Conservation (phyloP, 2,797 vertebrate species). For the Eulemur rubriventer region DNA sequence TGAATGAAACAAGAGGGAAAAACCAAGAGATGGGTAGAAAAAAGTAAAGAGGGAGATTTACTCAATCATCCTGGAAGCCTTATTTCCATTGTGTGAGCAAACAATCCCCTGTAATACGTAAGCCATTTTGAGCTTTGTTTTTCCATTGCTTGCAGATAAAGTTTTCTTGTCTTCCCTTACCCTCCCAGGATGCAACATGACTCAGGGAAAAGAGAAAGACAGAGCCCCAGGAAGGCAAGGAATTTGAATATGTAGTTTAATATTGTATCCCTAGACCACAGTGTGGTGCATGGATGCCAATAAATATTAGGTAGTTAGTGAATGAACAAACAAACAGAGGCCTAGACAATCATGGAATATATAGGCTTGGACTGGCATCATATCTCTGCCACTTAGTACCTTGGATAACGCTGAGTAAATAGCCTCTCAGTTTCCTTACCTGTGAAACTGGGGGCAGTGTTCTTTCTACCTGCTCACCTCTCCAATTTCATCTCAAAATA, state of each 20-base stretch:
- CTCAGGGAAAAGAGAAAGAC: background rate
- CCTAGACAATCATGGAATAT: background rate
- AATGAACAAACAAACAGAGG: background rate
- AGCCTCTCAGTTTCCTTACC: background rate
- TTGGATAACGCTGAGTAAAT: background rate
- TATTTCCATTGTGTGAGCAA: constrained; percentile 12
- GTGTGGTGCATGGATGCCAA: background rate
- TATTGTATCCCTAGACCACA: background rate
- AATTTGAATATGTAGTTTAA: background rate
- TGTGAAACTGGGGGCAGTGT: background rate
- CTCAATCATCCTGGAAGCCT: background rate
- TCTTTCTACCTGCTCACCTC: background rate
- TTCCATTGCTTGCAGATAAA: background rate
- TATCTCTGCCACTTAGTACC: background rate
- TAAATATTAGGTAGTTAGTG: background rate
- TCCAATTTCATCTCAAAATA: background rate
- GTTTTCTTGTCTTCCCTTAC: background rate
- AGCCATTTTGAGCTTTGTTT: background rate
- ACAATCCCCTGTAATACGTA: background rate
- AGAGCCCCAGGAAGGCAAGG: background rate
- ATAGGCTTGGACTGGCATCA: background rate
- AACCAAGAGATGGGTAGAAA: background rate
- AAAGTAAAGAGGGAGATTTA: background rate
- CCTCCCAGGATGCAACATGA: background rate
- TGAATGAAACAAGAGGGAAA: background rate